Percentiles rank a stretch among this genome's conserved stretches.
phyloP scores from a whole-genome alignment of 2,113 vertebrate species.

The Daphoenositta chrysoptera region DNA sequence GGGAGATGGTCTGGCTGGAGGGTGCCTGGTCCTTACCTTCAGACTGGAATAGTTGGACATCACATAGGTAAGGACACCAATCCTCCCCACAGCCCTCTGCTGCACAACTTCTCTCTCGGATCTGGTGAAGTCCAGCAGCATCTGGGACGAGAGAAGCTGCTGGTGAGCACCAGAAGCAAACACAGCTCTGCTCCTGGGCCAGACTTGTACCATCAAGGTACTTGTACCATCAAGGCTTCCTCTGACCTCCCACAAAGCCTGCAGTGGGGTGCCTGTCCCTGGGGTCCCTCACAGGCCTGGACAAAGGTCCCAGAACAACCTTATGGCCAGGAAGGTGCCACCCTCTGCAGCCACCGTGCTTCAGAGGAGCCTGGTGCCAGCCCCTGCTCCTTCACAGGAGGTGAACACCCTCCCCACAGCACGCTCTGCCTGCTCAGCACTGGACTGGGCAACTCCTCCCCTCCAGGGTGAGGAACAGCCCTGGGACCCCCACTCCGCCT shows the following conservation, averaged over 20 bases:
- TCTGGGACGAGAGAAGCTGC: fast-evolving
- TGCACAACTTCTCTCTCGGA: neutral
- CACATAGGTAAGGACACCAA: neutral
- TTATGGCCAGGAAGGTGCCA: neutral
- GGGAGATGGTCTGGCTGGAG: neutral
- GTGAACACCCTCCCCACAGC: neutral
- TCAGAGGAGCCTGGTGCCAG: neutral
- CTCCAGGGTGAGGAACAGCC: neutral
- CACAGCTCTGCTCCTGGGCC: neutral
- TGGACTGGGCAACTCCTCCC: neutral
- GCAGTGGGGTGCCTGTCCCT: neutral
- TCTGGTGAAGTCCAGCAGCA: neutral
- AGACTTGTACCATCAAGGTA: neutral
- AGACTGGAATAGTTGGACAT: neutral
- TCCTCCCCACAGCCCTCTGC: neutral
- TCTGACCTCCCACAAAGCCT: neutral
- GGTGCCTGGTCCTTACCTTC: neutral
- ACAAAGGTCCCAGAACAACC: neutral
- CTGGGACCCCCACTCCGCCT: neutral
- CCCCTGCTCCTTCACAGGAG: neutral
- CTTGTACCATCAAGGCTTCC: fast-evolving
- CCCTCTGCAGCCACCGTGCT: neutral
- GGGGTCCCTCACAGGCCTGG: neutral
- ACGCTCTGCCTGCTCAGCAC: neutral
- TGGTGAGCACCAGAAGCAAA: neutral